Percentiles rank a stretch among this genome's conserved stretches.
Evolutionary conservation across 2,888 invertebrate genomes (phyloP).

Genomic region (Athripsodes cinereus): DNA sequence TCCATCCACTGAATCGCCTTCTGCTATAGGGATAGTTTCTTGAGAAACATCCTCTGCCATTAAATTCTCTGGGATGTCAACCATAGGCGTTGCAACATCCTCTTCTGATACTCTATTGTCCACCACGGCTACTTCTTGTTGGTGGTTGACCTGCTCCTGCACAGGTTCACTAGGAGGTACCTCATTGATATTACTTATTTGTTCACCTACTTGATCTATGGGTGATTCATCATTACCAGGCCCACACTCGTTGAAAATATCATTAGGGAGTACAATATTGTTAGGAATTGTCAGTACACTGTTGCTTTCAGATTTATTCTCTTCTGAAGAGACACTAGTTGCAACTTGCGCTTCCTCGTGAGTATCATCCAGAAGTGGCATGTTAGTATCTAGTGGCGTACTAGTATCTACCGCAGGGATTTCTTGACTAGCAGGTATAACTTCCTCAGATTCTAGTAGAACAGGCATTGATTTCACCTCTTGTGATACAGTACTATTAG

Average conservation of each 20-base stretch:
- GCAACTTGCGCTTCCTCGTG: conserved; percentile 30
- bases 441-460: conserved; percentile 42
- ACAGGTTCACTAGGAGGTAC: neutral
- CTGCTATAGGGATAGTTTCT: neutral
- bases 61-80: neutral
- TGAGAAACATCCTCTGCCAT: neutral
- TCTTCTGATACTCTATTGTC: neutral
- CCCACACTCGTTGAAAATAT: neutral
- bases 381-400: neutral
- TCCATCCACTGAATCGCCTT: neutral
- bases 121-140: neutral
- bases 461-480: conserved; percentile 53
- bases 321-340: neutral
- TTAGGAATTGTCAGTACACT: neutral
- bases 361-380: neutral
- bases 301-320: neutral
- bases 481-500: neutral
- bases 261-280: neutral
- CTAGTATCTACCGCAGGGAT: neutral
- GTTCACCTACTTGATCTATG: neutral
- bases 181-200: neutral
- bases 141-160: neutral
- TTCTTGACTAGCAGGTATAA: conserved; percentile 34
- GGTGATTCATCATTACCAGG: neutral
- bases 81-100: neutral